Base-by-base conservation (phyloP, 2,797 vertebrate genomes). In the Phalanger gymnotis region DNA sequence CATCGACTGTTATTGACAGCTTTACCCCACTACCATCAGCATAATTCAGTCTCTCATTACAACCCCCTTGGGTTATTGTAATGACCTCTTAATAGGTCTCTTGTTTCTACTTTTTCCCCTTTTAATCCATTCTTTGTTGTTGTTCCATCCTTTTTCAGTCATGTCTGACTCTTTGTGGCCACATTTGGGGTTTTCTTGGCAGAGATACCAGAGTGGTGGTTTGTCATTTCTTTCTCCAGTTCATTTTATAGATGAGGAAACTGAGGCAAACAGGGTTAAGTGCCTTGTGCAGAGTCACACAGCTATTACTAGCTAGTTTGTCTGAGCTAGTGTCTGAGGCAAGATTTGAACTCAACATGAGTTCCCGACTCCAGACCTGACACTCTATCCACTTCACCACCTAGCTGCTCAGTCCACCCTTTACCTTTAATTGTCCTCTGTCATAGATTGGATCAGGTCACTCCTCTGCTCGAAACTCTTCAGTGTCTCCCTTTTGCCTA, bases 31-130 rank as follows among this genome's bases (percentile, higher is more conserved):
- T 6, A 6, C 1, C 34, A n/a, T n/a, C 34, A 66, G 61, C 34
- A 19, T n/a, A 66, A 66, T n/a, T 66, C 61, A 66, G 34, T 66
- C 3, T 34, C 4, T 66, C 34, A 7, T 66, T 66, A 19, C 34
- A n/a, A n/a, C 61, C 34, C 16, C 14, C 73, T 90, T 92, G 52
- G 89, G 61, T 30, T 73, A 27, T 55, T 16, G 7, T 40, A 90
- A 53, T 91, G 13, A 25, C 54, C 47, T 94, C 58, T 51, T 34
- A 51, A 4, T 51, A 92, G 53, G 53, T 30, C 34, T 89, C 66
- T 40, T n/a, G 92, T 92, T 91, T 96, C 91, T 73, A 51, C 81
- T 89, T 57, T 90, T n/a, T 51, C 61, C 93, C 92, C 61, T 90
- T 91, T 56, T 66, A 66, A n/a, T 66, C 4, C 14, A n/a, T n/a